Conservation (phyloP, 2,113 vertebrate species). For the Dicaeum eximium region DNA sequence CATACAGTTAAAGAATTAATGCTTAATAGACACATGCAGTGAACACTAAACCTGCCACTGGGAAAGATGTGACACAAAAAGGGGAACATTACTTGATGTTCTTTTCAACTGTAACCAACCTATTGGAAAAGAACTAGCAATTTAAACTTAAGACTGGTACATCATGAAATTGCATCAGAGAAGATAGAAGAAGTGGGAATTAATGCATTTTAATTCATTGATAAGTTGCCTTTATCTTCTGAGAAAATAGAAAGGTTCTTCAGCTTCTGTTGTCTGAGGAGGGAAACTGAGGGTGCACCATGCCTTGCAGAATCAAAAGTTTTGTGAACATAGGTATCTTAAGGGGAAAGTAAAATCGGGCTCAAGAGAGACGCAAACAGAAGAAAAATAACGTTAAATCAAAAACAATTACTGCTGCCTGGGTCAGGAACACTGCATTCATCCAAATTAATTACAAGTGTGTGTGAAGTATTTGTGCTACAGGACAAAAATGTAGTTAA, state of each 20-base stretch:
- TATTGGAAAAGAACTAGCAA: not conserved
- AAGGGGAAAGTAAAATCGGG: not conserved
- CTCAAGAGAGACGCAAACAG: not conserved
- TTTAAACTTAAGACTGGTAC: not conserved
- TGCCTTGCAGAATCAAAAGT: not conserved
- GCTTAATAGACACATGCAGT: constrained; percentile 12
- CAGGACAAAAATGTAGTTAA: not conserved
- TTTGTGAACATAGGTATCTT: not conserved
- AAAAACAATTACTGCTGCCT: not conserved
- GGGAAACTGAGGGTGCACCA: not conserved
- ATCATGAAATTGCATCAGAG: not conserved
- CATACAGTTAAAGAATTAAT: constrained; percentile 55
- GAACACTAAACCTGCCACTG: not conserved
- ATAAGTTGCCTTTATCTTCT: not conserved
- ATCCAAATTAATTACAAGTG: not conserved
- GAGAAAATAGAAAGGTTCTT: not conserved
- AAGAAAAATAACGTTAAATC: not conserved
- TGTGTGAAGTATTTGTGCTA: not conserved
- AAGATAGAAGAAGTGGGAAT: not conserved
- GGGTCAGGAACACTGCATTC: not conserved
- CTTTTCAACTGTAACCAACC: not conserved
- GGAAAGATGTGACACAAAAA: not conserved
- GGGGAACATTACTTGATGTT: not conserved
- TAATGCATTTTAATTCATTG: not conserved
- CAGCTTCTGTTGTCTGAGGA: not conserved